Base-by-base conservation (phyloP, 2,888 invertebrate species). In the Apotomis turbidana region DNA sequence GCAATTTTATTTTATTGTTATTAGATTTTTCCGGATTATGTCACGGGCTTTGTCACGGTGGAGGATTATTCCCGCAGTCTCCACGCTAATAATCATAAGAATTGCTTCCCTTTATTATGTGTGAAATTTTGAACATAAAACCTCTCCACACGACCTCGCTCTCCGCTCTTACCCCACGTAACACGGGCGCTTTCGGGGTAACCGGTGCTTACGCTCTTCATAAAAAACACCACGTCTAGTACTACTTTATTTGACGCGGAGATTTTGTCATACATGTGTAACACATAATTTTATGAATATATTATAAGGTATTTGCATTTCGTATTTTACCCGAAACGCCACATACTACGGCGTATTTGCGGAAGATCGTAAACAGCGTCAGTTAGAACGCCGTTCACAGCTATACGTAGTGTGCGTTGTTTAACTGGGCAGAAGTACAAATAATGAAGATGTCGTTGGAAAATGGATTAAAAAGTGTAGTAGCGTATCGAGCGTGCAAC, bases 1-100 rank as follows among this genome's bases (percentile, higher is more conserved):
- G 92, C 93, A 93, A 93, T 93, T 93, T 90, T 91, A 91, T 93
- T 93, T 93, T 93, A 93, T 93, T 93, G 93, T 93, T 93, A 93
- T 93, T 91, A 93, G 91, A 93, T 91, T 93, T 92, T 93, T 91
- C 90, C 91, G 91, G 93, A 86, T 93, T 92, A 92, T 90, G 93
- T 93, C 93, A 92, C 91, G 87, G 82, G 86, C 85, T 83, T 83
- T 87, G 91, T 90, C 90, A 88, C 88, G 83, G 89, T 85, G 82
- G 85, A 87, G 91, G 93, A 92, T 93, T 93, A 93, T 88, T 92
- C 90, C 88, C 91, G 89, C 87, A 89, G 90, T 89, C 91, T 91
- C 91, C 78, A 79, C 85, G 90, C 91, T 93, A 93, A 93, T 93
- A 93, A 93, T 93, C 93, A 92, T 91, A 93, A 90, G 91, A 91